A percentile compares a stretch with the other conserved stretches of the same genome.
Evolutionary conservation across 2,797 vertebrate species (phyloP).

Genomic region (Hippopotamyrus pictus): DNA sequence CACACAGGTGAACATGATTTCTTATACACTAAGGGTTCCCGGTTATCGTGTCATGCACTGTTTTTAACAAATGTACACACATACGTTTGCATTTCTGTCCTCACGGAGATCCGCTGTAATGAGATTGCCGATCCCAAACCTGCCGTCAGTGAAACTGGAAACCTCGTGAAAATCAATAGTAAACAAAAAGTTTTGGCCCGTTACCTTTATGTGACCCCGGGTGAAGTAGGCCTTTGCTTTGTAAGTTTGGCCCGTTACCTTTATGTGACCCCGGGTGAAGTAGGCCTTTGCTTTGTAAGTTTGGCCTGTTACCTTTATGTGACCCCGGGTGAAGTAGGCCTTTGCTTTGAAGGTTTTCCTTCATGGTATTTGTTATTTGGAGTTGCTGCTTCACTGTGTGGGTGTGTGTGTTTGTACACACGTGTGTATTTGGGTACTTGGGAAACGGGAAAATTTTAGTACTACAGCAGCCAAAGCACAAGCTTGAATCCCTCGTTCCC

Average conservation of each 20-base stretch:
- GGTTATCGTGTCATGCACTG: neutral
- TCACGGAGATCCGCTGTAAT: neutral
- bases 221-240: neutral
- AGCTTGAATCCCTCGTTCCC: neutral
- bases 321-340: neutral
- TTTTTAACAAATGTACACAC: neutral
- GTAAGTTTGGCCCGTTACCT: neutral
- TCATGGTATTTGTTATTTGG: neutral
- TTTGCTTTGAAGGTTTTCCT: neutral
- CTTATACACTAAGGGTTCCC: neutral
- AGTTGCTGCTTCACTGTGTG: neutral
- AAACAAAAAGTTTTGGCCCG: neutral
- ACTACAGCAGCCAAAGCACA: neutral
- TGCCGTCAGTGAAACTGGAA: neutral
- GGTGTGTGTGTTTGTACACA: neutral
- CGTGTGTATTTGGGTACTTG: neutral
- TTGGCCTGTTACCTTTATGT: neutral
- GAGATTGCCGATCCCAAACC: neutral
- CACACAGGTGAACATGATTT: slow-evolving; percentile 13
- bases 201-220: neutral
- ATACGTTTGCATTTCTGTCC: neutral
- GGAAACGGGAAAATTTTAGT: neutral
- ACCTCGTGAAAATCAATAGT: neutral
- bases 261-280: neutral
- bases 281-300: neutral